Conservation (phyloP, 92 coral and sea anemone genomes). For the Pocillopora meandrina region DNA sequence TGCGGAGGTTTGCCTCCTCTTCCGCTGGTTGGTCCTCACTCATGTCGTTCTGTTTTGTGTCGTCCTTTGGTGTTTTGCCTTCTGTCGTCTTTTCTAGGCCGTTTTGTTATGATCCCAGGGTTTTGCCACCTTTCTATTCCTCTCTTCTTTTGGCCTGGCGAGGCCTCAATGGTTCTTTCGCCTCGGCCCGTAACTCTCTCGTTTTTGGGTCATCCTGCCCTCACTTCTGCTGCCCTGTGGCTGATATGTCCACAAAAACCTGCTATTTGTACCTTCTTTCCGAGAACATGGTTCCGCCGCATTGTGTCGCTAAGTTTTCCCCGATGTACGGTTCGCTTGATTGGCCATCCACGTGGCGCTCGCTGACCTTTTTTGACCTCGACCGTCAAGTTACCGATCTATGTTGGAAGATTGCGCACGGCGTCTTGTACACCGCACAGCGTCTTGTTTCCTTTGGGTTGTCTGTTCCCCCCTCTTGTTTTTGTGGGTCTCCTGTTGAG, state of each 20-base stretch:
- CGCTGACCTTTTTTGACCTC: not conserved
- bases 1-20: not conserved
- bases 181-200: not conserved
- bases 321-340: constrained; percentile 12
- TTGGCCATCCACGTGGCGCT: constrained; percentile 33
- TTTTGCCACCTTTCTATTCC: constrained; percentile 11
- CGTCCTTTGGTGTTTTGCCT: not conserved
- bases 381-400: constrained; percentile 25
- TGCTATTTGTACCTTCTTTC: not conserved
- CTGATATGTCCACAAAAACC: not conserved
- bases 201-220: not conserved
- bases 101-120: no score
- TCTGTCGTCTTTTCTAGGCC: not conserved
- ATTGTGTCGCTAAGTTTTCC: constrained; percentile 23
- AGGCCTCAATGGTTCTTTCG: not conserved
- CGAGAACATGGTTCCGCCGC: not conserved
- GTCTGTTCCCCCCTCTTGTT: not conserved
- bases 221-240: not conserved
- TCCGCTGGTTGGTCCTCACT: not conserved
- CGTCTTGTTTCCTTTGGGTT: constrained; percentile 15
- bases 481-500: constrained; percentile 5
- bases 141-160: constrained; percentile 9
- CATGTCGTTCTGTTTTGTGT: not conserved
- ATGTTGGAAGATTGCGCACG: constrained; percentile 43
- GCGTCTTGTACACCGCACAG: constrained; percentile 31